Evolutionary conservation across 92 coral and sea anemone genomes (phyloP), one percentile per base, ranked within the genome.

Genomic region (Phymanthus crucifer): DNA sequence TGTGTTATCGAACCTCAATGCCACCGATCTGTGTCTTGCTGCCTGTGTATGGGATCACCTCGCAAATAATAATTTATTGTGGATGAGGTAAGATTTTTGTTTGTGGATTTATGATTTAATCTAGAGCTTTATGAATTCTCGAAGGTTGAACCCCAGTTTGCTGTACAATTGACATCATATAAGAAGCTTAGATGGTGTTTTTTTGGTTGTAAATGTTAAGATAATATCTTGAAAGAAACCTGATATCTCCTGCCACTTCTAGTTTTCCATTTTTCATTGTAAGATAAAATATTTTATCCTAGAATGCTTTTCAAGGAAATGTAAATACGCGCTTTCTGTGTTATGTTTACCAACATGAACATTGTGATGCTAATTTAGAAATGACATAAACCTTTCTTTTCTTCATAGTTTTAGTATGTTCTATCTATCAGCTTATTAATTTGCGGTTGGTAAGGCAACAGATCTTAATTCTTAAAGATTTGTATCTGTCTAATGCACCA

Each of bases 1-100:
- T 38, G 99, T 96, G 61, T 67, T 96, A 52, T 96, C 99, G 38
- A 89, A 96, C 69, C 78, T 96, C 82, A 96, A 96, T 76, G 93
- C 99, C 33, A 96, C 99, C 26, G 99, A 96, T 77, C 97, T 96
- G 6, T 96, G 99, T 52, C 91, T 96, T 5, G 99, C 99, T 14
- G 95, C 98, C 14, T 96, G 99, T 50, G 99, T 96, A 43, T 96
- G 99, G 99, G 86, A 96, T 27, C 95, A 96, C 43, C 86, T 96
- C 24, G 99, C 92, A 12, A 91, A 93, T 78, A 92, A 93, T 80
- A 88, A 91, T 77, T 72, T 96, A 17, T 91, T 96, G 46, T 96
- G 99, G 99, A 94, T 89, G 85, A 94, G 99, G 99, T 96, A 56
- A n/a, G n/a, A n/a, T n/a, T n/a, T n/a, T n/a, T 32, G 89, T 50